Evolutionary conservation across 2,113 vertebrate genomes (phyloP).

Genomic region (Semnornis frantzii): DNA sequence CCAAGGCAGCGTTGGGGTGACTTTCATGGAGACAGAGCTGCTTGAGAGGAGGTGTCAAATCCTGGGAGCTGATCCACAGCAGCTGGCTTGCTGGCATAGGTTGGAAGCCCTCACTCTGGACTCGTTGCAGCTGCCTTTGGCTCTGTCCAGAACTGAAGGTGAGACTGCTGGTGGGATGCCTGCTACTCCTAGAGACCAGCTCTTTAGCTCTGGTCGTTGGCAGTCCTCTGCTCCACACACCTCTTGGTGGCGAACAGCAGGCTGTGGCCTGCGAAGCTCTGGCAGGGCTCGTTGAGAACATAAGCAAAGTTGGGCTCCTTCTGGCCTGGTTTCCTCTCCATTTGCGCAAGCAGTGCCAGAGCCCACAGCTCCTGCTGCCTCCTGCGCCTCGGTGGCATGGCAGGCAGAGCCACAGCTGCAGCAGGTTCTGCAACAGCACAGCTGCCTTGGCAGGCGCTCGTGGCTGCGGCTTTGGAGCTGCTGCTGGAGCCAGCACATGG

Average conservation of each 20-base stretch:
- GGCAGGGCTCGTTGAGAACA: background rate
- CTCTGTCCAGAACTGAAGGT: background rate
- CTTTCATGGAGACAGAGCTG: background rate
- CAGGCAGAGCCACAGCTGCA: background rate
- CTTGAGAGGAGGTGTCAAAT: background rate
- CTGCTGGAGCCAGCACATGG: constrained; percentile 48
- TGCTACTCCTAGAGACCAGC: background rate
- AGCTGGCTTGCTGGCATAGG: constrained; percentile 14
- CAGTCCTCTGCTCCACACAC: background rate
- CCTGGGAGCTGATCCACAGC: background rate
- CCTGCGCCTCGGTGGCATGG: background rate
- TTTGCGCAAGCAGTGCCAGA: background rate
- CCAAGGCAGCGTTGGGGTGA: background rate
- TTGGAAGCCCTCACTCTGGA: background rate
- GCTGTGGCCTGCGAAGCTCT: background rate
- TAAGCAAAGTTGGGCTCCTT: constrained; percentile 9
- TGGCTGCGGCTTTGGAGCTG: constrained; percentile 71
- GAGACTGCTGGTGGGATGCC: background rate
- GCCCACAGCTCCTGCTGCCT: background rate
- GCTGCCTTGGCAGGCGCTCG: constrained; percentile 61
- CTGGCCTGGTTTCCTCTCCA: background rate
- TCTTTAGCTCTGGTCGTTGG: background rate
- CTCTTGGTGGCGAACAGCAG: background rate
- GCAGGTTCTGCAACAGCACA: constrained; percentile 63
- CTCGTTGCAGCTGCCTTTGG: background rate